Percentiles rank a stretch among this genome's conserved stretches.
Conservation (phyloP, 2,888 invertebrate genomes). For the Nineta flava region DNA sequence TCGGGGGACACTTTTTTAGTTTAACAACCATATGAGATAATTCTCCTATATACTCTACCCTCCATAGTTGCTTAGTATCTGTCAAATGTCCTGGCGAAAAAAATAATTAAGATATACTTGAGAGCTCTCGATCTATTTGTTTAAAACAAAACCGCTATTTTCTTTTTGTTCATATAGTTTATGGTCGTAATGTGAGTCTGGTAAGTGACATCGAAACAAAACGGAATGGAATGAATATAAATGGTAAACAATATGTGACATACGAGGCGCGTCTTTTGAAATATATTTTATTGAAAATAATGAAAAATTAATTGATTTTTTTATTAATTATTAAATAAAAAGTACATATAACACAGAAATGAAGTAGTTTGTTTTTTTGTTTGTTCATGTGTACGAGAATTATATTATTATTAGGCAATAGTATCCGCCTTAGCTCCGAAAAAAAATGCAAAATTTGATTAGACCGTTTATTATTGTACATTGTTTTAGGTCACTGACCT, state of each 20-base stretch:
- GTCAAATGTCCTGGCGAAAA: no score
- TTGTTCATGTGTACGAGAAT: not conserved
- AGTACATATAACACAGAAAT: not conserved
- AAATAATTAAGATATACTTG: no score
- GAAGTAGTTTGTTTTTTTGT: not conserved
- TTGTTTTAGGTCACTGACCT: no score
- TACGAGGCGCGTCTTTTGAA: slow-evolving; percentile 78
- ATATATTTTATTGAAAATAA: slow-evolving; percentile 54
- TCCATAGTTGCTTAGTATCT: no score
- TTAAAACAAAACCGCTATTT: not conserved
- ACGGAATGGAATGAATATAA: slow-evolving; percentile 45
- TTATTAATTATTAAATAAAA: not conserved
- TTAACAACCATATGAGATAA: no score
- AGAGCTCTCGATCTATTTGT: no score
- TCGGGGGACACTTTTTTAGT: no score
- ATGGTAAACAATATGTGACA: slow-evolving; percentile 78
- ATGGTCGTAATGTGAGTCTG: slow-evolving; percentile 72
- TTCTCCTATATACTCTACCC: no score
- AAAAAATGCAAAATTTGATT: no score
- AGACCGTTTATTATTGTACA: no score
- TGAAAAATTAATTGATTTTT: slow-evolving; percentile 3
- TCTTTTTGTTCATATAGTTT: slow-evolving; percentile 32
- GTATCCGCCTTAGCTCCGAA: no score
- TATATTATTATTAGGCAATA: no score
- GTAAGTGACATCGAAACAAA: slow-evolving; percentile 69